Percentiles rank a stretch among this genome's conserved stretches.
phyloP scores from a whole-genome alignment of 2,888 invertebrate species.

The Papilio gigon region DNA sequence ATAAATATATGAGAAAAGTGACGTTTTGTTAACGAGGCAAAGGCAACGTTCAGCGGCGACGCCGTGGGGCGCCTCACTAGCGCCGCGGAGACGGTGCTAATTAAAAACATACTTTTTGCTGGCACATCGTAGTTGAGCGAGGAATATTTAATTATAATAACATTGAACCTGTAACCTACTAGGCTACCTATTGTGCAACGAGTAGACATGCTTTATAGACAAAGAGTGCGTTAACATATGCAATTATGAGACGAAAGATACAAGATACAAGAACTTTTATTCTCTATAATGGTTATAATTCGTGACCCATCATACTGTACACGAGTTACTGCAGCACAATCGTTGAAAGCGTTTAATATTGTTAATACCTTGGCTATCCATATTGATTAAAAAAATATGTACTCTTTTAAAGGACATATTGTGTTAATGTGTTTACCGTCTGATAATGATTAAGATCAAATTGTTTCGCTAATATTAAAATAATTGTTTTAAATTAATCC shows the following conservation, averaged over 20 bases:
- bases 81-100: constrained; percentile 67
- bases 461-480: background rate
- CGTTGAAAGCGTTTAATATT: too few species aligned
- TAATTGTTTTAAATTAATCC: background rate
- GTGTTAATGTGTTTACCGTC: constrained; percentile 54
- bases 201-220: background rate
- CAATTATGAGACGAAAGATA: background rate
- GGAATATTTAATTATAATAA: constrained; percentile 70
- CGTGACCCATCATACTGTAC: too few species aligned
- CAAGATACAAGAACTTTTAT: too few species aligned
- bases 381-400: too few species aligned
- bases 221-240: background rate
- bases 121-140: constrained; percentile 65
- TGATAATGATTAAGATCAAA: constrained; percentile 57
- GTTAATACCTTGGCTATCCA: too few species aligned
- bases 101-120: constrained; percentile 75
- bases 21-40: constrained; percentile 76
- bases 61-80: constrained; percentile 64
- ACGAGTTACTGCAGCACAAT: too few species aligned
- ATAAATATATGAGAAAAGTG: constrained; percentile 79
- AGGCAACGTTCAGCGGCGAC: constrained; percentile 73
- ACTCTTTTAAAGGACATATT: too few species aligned
- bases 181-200: background rate
- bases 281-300: too few species aligned
- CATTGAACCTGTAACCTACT: constrained; percentile 43